Conservation (phyloP, 2,113 vertebrate genomes). For the Xiphophorus couchianus region DNA sequence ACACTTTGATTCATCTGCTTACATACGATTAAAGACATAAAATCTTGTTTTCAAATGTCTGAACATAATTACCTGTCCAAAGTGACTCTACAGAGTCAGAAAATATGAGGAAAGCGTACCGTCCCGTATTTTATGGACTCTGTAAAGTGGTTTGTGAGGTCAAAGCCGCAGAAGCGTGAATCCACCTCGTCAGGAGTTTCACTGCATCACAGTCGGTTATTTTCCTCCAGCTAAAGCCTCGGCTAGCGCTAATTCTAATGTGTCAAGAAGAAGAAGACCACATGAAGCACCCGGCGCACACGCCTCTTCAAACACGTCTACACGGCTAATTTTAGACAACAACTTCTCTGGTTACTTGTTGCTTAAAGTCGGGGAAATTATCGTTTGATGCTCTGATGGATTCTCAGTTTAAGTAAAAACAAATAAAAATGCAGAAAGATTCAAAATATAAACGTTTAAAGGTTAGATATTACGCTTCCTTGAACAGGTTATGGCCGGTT, state of each 20-base stretch:
- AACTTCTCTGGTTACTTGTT: neutral
- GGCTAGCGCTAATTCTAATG: neutral
- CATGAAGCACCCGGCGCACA: neutral
- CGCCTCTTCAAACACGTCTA: neutral
- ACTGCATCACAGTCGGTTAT: constrained; percentile 2
- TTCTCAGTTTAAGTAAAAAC: too few relatives aligned
- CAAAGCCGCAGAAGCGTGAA: constrained; percentile 2
- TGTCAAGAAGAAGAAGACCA: neutral
- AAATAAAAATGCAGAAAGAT: too few relatives aligned
- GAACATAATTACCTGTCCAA: neutral
- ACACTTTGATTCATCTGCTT: neutral
- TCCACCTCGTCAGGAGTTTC: neutral
- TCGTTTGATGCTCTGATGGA: too few relatives aligned
- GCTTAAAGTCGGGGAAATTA: too few relatives aligned
- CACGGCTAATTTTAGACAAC: neutral
- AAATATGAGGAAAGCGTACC: neutral
- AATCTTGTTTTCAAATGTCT: neutral
- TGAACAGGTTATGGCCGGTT: too few relatives aligned
- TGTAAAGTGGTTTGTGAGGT: neutral
- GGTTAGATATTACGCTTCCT: too few relatives aligned
- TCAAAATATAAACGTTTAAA: too few relatives aligned
- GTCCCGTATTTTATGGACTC: neutral
- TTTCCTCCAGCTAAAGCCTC: neutral
- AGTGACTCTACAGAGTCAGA: neutral
- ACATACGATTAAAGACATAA: neutral